Evolutionary conservation across 1,140 invertebrate species (phyloP), one percentile per base, ranked within the genome.

Genomic region (Tetramorium simillimum): DNA sequence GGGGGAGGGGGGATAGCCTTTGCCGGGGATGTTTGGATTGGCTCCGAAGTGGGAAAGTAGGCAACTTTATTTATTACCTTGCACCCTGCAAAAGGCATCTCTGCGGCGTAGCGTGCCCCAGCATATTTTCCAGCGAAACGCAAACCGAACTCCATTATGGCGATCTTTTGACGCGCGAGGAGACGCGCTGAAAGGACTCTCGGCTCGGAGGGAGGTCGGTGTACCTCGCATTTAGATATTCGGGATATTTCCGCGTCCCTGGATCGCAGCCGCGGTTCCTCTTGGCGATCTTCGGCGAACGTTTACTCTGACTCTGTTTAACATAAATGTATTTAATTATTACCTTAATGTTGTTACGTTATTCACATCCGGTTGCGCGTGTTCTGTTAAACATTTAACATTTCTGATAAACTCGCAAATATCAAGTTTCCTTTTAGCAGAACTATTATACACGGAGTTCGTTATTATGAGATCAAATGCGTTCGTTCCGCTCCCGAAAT

Each of bases 41-140:
- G 37, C 7, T n/a, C 43, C 4, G 46, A 75, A 89, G 65, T 56
- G 51, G 37, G 58, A 80, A 37, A 85, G 73, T 86, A 72, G 56
- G 58, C 78, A 93, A 94, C 90, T 94, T 94, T 94, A 82, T 87
- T 94, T 92, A 93, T 95, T 94, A 95, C 92, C 93, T 94, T 89
- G 65, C 63, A 49, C n/a, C n/a, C 69, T 49, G 69, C 80, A 40
- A 21, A 33, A 28, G 53, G 53, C 53, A 84, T 46, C 49, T 75
- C 69, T 58, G 3, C 28, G 67, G 51, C 33, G 7, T 37, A 46
- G 65, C 33, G 51, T 65, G 76, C 43, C 33, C 56, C 40, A 69
- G 12, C 16, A 16, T 33, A 37, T 18, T 53, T 33, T 33, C 53
- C 16, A 43, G 40, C 46, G 58, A 75, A 33, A 73, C 69, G 53